Conservation (phyloP, 1,140 invertebrate genomes). For the Neodiprion pinetum region DNA sequence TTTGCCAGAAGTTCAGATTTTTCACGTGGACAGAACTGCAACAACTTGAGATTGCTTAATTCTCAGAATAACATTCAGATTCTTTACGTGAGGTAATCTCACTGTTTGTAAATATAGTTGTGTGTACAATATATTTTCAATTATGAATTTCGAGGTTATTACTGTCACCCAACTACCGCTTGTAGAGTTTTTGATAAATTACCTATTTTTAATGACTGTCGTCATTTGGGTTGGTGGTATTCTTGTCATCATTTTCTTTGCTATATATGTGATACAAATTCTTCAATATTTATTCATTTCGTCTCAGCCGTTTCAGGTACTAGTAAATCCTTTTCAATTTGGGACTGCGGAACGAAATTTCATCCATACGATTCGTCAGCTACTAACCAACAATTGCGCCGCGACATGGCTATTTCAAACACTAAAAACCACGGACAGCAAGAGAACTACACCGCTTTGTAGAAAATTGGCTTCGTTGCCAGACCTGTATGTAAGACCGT, state of each 20-base stretch:
- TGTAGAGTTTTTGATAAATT: background rate
- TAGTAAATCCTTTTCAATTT: too few relatives aligned
- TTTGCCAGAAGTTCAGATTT: slow-evolving; percentile 32
- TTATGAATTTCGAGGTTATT: background rate
- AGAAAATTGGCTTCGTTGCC: too few relatives aligned
- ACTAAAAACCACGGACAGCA: too few relatives aligned
- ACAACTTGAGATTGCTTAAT: slow-evolving; percentile 4
- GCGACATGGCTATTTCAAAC: too few relatives aligned
- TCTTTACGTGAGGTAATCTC: background rate
- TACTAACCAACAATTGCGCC: too few relatives aligned
- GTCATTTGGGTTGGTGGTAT: slow-evolving; percentile 30
- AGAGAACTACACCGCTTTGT: too few relatives aligned
- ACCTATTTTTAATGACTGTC: slow-evolving; percentile 43
- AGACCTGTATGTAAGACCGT: too few relatives aligned
- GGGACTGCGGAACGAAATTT: too few relatives aligned
- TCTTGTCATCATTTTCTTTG: slow-evolving; percentile 37
- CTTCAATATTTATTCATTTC: background rate
- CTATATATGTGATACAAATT: background rate
- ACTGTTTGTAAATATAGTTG: background rate
- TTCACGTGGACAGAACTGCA: slow-evolving; percentile 32
- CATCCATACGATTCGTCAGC: too few relatives aligned
- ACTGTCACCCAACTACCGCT: background rate
- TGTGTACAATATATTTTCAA: background rate
- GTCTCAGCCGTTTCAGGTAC: background rate
- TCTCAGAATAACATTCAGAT: background rate